Evolutionary conservation across 2,113 vertebrate species (phyloP), one percentile per base, ranked within the genome.

Genomic region (Pygoscelis antarcticus): DNA sequence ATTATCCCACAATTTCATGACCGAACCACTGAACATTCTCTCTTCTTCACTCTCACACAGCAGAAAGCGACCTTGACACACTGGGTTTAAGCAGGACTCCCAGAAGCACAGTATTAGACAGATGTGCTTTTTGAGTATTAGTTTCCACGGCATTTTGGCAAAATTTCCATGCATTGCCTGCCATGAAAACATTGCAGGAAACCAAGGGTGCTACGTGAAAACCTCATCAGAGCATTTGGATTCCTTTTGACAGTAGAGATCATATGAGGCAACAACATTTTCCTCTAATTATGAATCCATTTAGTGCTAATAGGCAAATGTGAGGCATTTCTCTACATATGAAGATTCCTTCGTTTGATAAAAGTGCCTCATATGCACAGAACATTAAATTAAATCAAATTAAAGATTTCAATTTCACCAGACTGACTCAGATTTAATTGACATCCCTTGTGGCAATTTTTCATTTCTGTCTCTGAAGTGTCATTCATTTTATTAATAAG

Each of bases 361-460:
- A n/a, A 79, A 91, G 83, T 49, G 86, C 80, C 55, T 95, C 77
- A 87, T 71, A 71, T 32, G 74, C 77, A 87, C 77, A 93, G 93
- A 89, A 66, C 94, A 96, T 79, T 84, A 89, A 92, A 93, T 93
- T 93, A 94, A 96, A 95, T 89, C 77, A 89, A 96, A 97, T 93
- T 76, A 92, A 96, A 95, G 66, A 94, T 91, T 94, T 91, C 81
- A 89, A 42, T 97, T 94, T 97, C 42, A 87, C 58, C 91, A 89
- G 87, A 93, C 69, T 96, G 93, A 91, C 70, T 91, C 81, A 96
- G 91, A 57, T 26, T 95, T 96, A 93, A 94, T 94, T 95, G 94
- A 79, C 77, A 96, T 57, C 81, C 64, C 97, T 74, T 7, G 7
- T 82, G 77, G 91, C 87, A 96, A 65, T 72, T 97, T 89, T 92